A percentile compares a stretch with the other conserved stretches of the same genome.
phyloP scores from a whole-genome alignment of 37 sponge, comb jelly and placozoan species.

The Lycopodina hypogea region DNA sequence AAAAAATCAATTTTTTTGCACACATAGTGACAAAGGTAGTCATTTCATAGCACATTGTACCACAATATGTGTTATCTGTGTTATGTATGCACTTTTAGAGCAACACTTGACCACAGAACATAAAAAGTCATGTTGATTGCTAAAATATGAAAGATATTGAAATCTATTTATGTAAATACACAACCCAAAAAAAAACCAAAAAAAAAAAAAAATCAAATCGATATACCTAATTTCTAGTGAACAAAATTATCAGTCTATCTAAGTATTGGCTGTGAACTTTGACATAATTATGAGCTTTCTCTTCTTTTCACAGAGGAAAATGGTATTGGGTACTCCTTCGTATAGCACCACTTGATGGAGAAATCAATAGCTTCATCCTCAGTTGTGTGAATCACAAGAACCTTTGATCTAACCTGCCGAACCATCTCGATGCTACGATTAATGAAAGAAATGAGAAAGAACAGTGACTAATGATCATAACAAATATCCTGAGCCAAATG shows the following conservation, averaged over 20 bases:
- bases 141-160: too few species aligned
- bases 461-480: neutral
- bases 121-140: too few species aligned
- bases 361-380: constrained; percentile 99
- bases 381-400: constrained; percentile 94
- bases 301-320: constrained; percentile 98
- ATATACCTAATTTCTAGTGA: constrained; percentile 70
- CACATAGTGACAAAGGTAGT: too few species aligned
- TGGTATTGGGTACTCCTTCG: constrained; percentile 87
- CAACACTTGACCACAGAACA: too few species aligned
- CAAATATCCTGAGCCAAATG: neutral
- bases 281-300: constrained; percentile 97
- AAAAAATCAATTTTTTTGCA: too few species aligned
- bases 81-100: too few species aligned
- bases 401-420: constrained; percentile 71
- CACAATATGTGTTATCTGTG: too few species aligned
- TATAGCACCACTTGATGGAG: constrained; percentile 89
- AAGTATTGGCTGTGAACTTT: constrained; percentile 91
- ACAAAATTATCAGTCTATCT: constrained; percentile 85
- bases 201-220: too few species aligned
- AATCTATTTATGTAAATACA: too few species aligned
- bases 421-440: constrained; percentile 80
- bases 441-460: neutral
- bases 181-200: too few species aligned
- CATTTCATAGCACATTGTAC: too few species aligned